Evolutionary conservation across 2,113 vertebrate genomes (phyloP).

Genomic region (Otolemur garnettii): DNA sequence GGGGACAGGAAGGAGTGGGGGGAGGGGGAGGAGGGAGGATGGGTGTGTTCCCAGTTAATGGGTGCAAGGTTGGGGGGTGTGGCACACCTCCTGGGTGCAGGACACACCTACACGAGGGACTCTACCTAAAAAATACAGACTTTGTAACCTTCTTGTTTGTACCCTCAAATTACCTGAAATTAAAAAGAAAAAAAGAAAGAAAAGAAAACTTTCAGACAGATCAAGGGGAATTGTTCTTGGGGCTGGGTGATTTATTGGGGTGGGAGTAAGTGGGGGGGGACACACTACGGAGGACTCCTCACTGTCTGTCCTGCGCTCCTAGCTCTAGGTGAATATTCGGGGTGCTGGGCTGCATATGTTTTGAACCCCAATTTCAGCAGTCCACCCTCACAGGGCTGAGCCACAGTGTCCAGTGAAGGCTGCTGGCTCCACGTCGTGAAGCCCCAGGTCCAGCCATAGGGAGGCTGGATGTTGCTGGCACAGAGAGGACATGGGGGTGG

Average conservation of each 20-base stretch:
- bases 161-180: too few species aligned
- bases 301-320: neutral
- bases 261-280: neutral
- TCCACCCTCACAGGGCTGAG: neutral
- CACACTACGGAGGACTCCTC: neutral
- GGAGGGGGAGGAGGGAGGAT: too few species aligned
- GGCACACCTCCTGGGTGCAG: too few species aligned
- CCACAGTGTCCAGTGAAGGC: neutral
- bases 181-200: too few species aligned
- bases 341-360: accelerated
- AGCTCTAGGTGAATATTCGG: neutral
- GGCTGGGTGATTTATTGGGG: neutral
- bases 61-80: too few species aligned
- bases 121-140: too few species aligned
- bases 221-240: neutral
- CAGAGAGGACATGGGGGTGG: too few species aligned
- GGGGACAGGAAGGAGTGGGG: too few species aligned
- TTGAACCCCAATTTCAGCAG: neutral
- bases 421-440: neutral
- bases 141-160: too few species aligned
- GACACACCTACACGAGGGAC: too few species aligned
- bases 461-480: neutral
- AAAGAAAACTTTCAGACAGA: neutral
- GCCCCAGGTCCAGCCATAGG: neutral
- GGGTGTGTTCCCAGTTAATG: too few species aligned